Base-by-base conservation (phyloP, 2,113 vertebrate genomes). In the Phoenicopterus ruber region DNA sequence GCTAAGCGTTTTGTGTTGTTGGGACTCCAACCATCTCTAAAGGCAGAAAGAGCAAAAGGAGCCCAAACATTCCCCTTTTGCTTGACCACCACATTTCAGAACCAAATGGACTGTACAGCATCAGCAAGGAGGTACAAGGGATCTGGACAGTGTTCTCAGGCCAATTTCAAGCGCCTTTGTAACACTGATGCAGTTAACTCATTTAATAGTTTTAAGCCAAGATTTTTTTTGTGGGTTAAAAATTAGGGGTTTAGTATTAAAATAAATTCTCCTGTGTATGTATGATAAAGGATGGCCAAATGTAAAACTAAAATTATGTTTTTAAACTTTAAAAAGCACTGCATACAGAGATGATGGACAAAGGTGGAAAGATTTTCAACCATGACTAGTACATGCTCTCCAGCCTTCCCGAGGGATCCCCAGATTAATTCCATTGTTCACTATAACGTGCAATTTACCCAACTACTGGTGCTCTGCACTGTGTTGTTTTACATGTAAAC, bases 1-100 rank as follows among this genome's bases (percentile, higher is more conserved):
- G 12, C 13, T 9, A 14, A 28, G 9, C 6, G 19, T 5, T 74
- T 58, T 29, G 3, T 17, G 19, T 4, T 61, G 5, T 0, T 52
- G 32, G 25, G 29, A 50, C 42, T 79, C 32, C 29, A 34, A 72
- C 7, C 26, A 70, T 22, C 38, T 46, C 72, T 36, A 25, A 62
- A 42, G 22, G 17, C 47, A 80, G 38, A 65, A 85, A 19, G 8
- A 63, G 10, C 8, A 47, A 17, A 46, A 90, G 14, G 1, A 83
- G 34, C 6, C 28, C 40, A 80, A 47, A 18, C 0, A 8, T 14
- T 29, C 12, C 15, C 29, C 21, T 77, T 81, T n/a, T 16, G 32
- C 7, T 52, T 62, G 24, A 71, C 7, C 10, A 21, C 11, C 36
- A 55, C 21, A 49, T 5, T 66, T 62, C 36, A 88, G 69, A 85